phyloP scores from a whole-genome alignment of 2,888 invertebrate species.

The Hirudinaria manillensis region DNA sequence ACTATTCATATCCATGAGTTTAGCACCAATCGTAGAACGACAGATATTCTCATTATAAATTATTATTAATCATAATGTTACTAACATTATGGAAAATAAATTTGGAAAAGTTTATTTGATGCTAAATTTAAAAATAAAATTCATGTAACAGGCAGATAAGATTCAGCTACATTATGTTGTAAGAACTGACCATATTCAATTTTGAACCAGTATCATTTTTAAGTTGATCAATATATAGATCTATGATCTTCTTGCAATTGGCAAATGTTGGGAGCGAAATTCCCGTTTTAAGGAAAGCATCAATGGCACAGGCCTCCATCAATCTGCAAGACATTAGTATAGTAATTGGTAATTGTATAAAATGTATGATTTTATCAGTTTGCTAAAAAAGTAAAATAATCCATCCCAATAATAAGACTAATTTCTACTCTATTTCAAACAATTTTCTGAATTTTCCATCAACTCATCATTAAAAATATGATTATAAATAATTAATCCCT shows the following conservation, averaged over 20 bases:
- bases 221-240: slow-evolving; percentile 78
- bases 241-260: slow-evolving; percentile 80
- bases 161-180: too few species aligned
- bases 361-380: too few species aligned
- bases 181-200: slow-evolving; percentile 73
- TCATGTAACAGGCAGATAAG: too few species aligned
- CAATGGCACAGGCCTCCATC: slow-evolving; percentile 74
- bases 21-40: too few species aligned
- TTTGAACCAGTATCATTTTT: too few species aligned
- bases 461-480: background rate
- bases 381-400: background rate
- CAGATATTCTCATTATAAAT: too few species aligned
- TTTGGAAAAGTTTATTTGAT: too few species aligned
- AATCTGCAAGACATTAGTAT: slow-evolving; percentile 55
- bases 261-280: slow-evolving; percentile 76
- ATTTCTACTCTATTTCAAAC: background rate
- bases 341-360: slow-evolving; percentile 7
- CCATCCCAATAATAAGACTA: background rate
- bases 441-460: background rate
- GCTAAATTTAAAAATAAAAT: background rate
- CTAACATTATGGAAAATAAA: too few species aligned
- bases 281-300: slow-evolving; percentile 76
- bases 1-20: too few species aligned
- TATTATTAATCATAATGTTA: too few species aligned
- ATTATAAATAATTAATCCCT: background rate